Evolutionary conservation across 2,888 invertebrate species (phyloP).

Genomic region (Dynastes maya): DNA sequence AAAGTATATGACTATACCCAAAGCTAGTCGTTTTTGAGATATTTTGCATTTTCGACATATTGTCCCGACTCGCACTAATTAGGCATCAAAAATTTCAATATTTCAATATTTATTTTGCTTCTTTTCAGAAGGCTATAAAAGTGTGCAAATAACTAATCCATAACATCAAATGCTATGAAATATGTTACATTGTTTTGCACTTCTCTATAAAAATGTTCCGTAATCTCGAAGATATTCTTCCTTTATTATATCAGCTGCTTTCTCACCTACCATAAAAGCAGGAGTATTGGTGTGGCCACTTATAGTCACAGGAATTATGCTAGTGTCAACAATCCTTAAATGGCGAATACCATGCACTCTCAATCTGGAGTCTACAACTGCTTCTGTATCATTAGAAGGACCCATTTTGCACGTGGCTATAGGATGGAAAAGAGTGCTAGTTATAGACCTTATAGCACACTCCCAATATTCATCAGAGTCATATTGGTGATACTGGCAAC

Average conservation of each 20-base stretch:
- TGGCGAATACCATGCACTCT: constrained; percentile 75
- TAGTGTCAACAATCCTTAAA: constrained; percentile 78
- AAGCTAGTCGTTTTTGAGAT: too few species aligned
- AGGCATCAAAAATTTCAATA: too few species aligned
- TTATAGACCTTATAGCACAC: constrained; percentile 73
- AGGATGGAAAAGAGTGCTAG: constrained; percentile 60
- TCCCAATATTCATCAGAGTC: constrained; percentile 81
- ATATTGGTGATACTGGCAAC: constrained; percentile 72
- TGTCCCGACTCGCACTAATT: too few species aligned
- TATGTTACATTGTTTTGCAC: too few species aligned
- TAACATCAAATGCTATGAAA: too few species aligned
- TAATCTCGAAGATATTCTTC: constrained; percentile 37
- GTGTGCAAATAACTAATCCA: too few species aligned
- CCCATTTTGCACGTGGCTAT: constrained; percentile 82
- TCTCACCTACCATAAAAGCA: constrained; percentile 82
- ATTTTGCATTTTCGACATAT: too few species aligned
- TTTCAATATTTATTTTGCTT: too few species aligned
- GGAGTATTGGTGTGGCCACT: constrained; percentile 81
- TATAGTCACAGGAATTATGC: constrained; percentile 77
- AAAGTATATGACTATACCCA: too few species aligned
- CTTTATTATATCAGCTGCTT: constrained; percentile 73
- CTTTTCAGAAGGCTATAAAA: too few species aligned
- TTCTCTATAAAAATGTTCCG: too few species aligned
- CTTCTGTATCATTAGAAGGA: constrained; percentile 72
- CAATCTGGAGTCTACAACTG: constrained; percentile 75